Evolutionary conservation across 2,888 invertebrate genomes (phyloP).

Genomic region (Panzeria rudis): DNA sequence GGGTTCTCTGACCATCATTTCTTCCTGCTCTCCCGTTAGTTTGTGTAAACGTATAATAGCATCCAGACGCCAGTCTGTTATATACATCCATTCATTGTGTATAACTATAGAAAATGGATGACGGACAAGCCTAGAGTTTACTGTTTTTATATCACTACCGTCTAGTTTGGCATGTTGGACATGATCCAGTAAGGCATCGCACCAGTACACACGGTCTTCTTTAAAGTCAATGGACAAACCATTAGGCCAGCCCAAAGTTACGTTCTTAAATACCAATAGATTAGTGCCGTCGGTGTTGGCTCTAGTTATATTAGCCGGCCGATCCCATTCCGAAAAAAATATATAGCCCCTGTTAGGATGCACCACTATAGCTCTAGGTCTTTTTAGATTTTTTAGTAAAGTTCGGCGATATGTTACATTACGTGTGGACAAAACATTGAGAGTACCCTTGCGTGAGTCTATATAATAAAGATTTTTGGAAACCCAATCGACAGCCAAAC

Average conservation of each 20-base stretch:
- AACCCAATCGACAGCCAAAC: slow-evolving; percentile 97
- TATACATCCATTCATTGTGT: slow-evolving; percentile 95
- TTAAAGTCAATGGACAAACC: slow-evolving; percentile 96
- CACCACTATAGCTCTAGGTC: slow-evolving; percentile 97
- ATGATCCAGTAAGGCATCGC: slow-evolving; percentile 97
- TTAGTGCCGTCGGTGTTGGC: slow-evolving; percentile 95
- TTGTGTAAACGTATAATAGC: slow-evolving; percentile 96
- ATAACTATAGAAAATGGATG: slow-evolving; percentile 97
- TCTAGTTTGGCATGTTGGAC: slow-evolving; percentile 96
- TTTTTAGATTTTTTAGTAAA: slow-evolving; percentile 92
- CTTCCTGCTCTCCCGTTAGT: slow-evolving; percentile 93
- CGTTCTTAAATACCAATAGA: slow-evolving; percentile 93
- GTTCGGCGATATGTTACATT: slow-evolving; percentile 93
- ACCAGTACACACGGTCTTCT: slow-evolving; percentile 96
- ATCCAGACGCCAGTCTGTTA: slow-evolving; percentile 98
- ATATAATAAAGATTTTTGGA: slow-evolving; percentile 98
- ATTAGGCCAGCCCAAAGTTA: slow-evolving; percentile 98
- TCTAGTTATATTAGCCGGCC: slow-evolving; percentile 97
- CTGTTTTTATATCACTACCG: slow-evolving; percentile 95
- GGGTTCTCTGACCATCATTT: slow-evolving; percentile 93
- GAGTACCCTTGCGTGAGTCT: slow-evolving; percentile 95
- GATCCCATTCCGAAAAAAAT: slow-evolving; percentile 98
- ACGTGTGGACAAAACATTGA: slow-evolving; percentile 95
- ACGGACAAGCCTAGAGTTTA: slow-evolving; percentile 92
- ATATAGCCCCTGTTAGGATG: slow-evolving; percentile 97